Evolutionary conservation across 2,113 vertebrate genomes (phyloP).

Genomic region (Entelurus aequoreus): DNA sequence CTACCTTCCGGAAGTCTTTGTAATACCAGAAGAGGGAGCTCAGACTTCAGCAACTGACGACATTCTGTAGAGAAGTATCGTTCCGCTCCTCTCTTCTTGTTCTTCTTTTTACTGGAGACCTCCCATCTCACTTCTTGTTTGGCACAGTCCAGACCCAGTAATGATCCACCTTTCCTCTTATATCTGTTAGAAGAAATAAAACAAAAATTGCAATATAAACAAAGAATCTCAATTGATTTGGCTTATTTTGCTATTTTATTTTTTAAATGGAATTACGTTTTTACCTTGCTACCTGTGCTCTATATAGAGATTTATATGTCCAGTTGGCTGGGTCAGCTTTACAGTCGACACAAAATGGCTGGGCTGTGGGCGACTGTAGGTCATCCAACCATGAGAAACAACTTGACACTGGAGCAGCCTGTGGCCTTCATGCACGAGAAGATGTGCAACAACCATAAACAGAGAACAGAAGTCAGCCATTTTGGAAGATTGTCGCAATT

Average conservation of each 20-base stretch:
- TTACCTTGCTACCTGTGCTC: constrained; percentile 87
- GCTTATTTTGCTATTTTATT: too few species aligned
- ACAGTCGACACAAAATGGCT: constrained; percentile 81
- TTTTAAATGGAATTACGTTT: neutral
- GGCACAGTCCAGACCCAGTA: constrained; percentile 79
- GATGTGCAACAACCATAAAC: constrained; percentile 3
- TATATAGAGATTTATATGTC: constrained; percentile 93
- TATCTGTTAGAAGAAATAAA: constrained; percentile 70
- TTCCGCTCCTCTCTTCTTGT: constrained; percentile 51
- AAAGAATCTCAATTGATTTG: too few species aligned
- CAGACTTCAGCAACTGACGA: constrained; percentile 64
- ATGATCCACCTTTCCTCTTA: constrained; percentile 81
- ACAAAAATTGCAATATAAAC: neutral
- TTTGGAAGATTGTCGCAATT: neutral
- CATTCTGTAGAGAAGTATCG: constrained; percentile 79
- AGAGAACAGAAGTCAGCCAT: neutral
- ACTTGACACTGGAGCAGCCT: constrained; percentile 28
- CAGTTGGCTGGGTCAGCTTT: constrained; percentile 88
- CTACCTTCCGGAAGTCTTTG: constrained; percentile 10
- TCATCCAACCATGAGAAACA: constrained; percentile 86
- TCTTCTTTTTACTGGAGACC: constrained; percentile 64
- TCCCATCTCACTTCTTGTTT: constrained; percentile 82
- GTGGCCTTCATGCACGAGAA: constrained; percentile 37
- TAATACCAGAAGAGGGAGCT: constrained; percentile 37
- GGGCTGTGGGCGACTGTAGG: constrained; percentile 59